Evolutionary conservation across 1,140 invertebrate species (phyloP).

Genomic region (Drosophila eugracilis): DNA sequence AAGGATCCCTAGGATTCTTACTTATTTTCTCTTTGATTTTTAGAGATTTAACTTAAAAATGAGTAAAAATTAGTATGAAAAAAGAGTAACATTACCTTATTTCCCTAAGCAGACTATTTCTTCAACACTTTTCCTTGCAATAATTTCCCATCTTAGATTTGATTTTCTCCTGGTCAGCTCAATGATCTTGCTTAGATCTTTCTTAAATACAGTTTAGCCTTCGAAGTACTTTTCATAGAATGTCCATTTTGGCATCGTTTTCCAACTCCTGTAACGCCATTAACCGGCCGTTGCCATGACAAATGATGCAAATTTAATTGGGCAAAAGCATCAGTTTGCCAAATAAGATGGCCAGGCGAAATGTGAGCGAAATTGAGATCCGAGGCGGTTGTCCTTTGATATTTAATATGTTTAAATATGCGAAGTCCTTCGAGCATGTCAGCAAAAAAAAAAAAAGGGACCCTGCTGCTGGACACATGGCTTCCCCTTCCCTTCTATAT

Average conservation of each 20-base stretch:
- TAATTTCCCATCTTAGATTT: too few relatives aligned
- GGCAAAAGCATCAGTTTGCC: conserved; percentile 41
- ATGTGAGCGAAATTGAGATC: conserved; percentile 58
- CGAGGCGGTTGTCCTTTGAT: conserved; percentile 66
- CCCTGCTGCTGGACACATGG: conserved; percentile 21
- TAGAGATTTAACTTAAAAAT: too few relatives aligned
- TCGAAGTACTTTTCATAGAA: too few relatives aligned
- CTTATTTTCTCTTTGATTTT: too few relatives aligned
- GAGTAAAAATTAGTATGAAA: too few relatives aligned
- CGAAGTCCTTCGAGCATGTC: conserved; percentile 72
- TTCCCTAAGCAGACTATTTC: too few relatives aligned
- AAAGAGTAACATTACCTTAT: too few relatives aligned
- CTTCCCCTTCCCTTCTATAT: conserved; percentile 23
- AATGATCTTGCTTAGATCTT: too few relatives aligned
- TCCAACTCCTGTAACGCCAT: conserved; percentile 1
- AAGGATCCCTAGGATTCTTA: too few relatives aligned
- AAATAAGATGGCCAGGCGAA: conserved; percentile 29
- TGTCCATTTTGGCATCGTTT: background rate
- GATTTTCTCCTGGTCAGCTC: too few relatives aligned
- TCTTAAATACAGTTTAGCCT: too few relatives aligned
- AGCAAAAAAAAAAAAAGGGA: conserved; percentile 35
- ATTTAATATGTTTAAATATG: conserved; percentile 82
- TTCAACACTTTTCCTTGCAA: too few relatives aligned
- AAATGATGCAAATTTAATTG: conserved; percentile 79
- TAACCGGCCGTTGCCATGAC: conserved; percentile 52